phyloP scores from a whole-genome alignment of 2,888 invertebrate genomes.

The Cerastoderma edule region DNA sequence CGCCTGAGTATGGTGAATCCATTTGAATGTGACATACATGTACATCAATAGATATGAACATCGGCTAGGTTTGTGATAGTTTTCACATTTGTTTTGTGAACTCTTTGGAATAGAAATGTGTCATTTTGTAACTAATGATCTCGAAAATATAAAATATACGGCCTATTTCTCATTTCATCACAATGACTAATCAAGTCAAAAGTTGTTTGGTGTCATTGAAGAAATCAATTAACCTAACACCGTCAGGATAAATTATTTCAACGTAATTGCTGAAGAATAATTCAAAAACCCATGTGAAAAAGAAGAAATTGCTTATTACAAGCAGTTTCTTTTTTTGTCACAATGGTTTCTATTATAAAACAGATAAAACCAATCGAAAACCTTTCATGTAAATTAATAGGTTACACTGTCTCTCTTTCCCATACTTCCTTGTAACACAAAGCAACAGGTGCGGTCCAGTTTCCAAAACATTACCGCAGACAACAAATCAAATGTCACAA shows the following conservation, averaged over 20 bases:
- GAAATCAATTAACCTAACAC: not conserved
- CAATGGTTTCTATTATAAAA: not conserved
- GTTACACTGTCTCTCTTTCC: not conserved
- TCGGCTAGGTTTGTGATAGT: too few species aligned
- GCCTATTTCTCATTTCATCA: not conserved
- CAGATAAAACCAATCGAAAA: not conserved
- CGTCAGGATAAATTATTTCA: not conserved
- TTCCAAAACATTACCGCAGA: too few species aligned
- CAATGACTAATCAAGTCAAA: not conserved
- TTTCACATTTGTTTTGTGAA: too few species aligned
- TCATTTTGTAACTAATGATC: not conserved
- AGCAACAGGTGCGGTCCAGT: not conserved
- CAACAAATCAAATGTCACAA: too few species aligned
- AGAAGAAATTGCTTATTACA: not conserved
- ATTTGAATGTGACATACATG: too few species aligned
- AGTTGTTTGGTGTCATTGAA: not conserved
- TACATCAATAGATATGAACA: too few species aligned
- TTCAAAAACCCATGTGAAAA: not conserved
- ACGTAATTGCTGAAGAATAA: not conserved
- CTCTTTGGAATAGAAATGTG: not conserved
- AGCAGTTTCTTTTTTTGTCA: slow-evolving; percentile 3
- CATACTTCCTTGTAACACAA: not conserved
- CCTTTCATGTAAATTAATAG: not conserved
- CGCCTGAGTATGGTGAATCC: too few species aligned
- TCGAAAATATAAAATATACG: not conserved